phyloP scores from a whole-genome alignment of 2,888 invertebrate genomes.

The Miltochrista miniata region DNA sequence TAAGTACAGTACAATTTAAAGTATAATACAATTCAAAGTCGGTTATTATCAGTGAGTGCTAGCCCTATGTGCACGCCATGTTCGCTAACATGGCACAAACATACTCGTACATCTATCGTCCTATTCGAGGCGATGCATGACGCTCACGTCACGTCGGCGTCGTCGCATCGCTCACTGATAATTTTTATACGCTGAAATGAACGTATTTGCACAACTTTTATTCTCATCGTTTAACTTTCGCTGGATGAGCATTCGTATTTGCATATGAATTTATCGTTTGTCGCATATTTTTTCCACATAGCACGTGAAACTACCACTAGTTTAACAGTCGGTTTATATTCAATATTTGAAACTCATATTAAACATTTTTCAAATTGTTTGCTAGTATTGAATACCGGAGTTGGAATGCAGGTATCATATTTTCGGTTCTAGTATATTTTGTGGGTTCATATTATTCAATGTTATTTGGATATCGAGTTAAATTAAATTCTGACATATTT shows the following conservation, averaged over 20 bases:
- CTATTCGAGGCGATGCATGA: constrained; percentile 28
- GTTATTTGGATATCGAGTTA: constrained; percentile 24
- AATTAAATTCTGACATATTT: constrained; percentile 19
- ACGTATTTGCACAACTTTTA: constrained; percentile 69
- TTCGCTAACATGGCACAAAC: constrained; percentile 21
- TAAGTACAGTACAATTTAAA: not conserved
- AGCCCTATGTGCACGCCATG: constrained; percentile 14
- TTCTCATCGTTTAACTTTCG: constrained; percentile 66
- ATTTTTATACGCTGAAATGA: constrained; percentile 65
- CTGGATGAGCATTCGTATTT: constrained; percentile 63
- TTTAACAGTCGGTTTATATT: constrained; percentile 45
- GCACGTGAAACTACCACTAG: constrained; percentile 51
- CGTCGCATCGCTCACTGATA: constrained; percentile 45
- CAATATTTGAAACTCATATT: constrained; percentile 27
- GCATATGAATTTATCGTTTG: constrained; percentile 71
- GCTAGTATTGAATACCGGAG: constrained; percentile 29
- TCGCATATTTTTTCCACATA: constrained; percentile 58
- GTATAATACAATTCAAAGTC: too few relatives aligned
- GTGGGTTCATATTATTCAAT: constrained; percentile 4
- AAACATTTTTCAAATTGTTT: constrained; percentile 34
- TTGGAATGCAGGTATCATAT: constrained; percentile 36
- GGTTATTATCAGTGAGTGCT: not conserved
- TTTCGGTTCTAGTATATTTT: constrained; percentile 27
- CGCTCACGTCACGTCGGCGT: constrained; percentile 27
- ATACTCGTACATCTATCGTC: constrained; percentile 23